phyloP scores from a whole-genome alignment of 35 echinoderm and acorn worm species.

The Chiridota heheva region DNA sequence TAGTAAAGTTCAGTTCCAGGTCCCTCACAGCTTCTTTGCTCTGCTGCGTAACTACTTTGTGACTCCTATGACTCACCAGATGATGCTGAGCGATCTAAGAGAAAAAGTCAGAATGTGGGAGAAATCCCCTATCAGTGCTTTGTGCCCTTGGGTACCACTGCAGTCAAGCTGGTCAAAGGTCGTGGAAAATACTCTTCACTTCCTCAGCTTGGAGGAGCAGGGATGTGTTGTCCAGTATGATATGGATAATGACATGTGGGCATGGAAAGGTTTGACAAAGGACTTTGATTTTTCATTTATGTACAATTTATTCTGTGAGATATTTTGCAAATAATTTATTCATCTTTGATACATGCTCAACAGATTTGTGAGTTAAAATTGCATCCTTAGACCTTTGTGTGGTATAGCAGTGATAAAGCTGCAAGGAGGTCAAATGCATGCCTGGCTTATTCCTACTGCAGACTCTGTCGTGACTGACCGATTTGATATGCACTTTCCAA shows the following conservation, averaged over 20 bases:
- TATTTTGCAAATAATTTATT: no score
- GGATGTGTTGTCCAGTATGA: conserved; percentile 31
- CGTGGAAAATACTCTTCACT: conserved; percentile 58
- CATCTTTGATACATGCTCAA: no score
- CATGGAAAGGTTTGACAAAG: neutral
- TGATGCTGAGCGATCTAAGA: conserved; percentile 57
- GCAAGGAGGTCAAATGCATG: no score
- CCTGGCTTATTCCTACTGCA: no score
- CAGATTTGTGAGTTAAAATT: no score
- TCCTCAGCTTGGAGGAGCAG: conserved; percentile 63
- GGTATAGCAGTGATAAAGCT: no score
- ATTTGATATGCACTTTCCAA: no score
- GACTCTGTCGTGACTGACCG: no score
- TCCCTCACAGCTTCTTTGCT: conserved; percentile 82
- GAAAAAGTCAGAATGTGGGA: conserved; percentile 69
- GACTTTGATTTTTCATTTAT: neutral
- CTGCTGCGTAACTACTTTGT: conserved; percentile 74
- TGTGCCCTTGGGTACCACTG: conserved; percentile 70
- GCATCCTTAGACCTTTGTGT: no score
- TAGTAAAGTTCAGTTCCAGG: conserved; percentile 36
- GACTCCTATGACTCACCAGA: conserved; percentile 39
- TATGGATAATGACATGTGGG: conserved; percentile 24
- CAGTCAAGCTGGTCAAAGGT: conserved; percentile 71
- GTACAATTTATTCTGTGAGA: no score
- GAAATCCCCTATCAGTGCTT: conserved; percentile 71